Evolutionary conservation across 2,888 invertebrate genomes (phyloP).

Genomic region (Hedya salicella): DNA sequence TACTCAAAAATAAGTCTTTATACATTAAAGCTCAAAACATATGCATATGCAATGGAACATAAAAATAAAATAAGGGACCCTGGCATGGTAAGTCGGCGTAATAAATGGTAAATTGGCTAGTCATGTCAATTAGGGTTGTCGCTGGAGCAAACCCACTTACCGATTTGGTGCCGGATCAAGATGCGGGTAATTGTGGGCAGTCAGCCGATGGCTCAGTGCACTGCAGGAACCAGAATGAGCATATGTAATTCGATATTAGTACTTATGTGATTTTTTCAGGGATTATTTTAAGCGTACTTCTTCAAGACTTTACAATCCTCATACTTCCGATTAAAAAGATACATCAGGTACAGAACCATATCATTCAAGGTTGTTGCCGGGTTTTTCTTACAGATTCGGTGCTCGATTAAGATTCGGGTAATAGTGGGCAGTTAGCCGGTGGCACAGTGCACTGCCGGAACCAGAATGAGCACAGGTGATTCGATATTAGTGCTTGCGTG

Average conservation of each 20-base stretch:
- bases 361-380: slow-evolving; percentile 40
- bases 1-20: no score
- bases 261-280: no score
- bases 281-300: no score
- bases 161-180: slow-evolving; percentile 55
- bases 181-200: slow-evolving; percentile 25
- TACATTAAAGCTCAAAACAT: no score
- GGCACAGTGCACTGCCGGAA: slow-evolving; percentile 2
- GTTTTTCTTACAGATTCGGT: slow-evolving; percentile 61
- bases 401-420: slow-evolving; percentile 32
- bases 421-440: slow-evolving; percentile 28
- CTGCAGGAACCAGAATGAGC: neutral
- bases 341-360: no score
- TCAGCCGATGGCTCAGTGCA: slow-evolving; percentile 17
- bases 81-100: neutral
- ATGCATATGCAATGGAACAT: no score
- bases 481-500: no score
- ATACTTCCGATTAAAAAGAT: no score
- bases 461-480: neutral
- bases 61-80: neutral
- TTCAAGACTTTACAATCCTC: no score
- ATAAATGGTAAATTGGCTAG: slow-evolving; percentile 30
- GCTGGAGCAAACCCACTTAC: slow-evolving; percentile 58
- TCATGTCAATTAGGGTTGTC: slow-evolving; percentile 40
- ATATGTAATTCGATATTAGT: no score